phyloP scores from a whole-genome alignment of 1,140 invertebrate species.

The Babylonia areolata region DNA sequence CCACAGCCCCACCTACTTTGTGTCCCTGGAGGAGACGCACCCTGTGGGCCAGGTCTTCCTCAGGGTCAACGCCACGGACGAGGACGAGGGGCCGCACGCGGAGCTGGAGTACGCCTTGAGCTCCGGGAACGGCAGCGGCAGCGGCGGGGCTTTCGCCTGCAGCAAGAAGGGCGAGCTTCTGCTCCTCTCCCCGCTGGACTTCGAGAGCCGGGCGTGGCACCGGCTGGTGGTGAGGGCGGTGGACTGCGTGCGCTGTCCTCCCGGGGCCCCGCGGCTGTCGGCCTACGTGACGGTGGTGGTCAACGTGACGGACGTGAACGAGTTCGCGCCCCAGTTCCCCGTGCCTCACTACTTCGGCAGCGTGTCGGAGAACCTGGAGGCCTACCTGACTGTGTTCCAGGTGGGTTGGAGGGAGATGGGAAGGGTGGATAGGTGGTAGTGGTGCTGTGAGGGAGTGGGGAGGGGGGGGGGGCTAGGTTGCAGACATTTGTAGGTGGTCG shows the following conservation, averaged over 20 bases:
- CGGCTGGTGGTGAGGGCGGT: constrained; percentile 91
- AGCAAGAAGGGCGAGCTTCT: constrained; percentile 85
- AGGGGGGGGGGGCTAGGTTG: no score
- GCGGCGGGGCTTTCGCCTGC: constrained; percentile 86
- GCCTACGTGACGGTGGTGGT: constrained; percentile 90
- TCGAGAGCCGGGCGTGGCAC: constrained; percentile 85
- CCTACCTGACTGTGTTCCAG: constrained; percentile 87
- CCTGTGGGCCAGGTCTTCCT: constrained; percentile 82
- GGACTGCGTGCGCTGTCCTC: constrained; percentile 89
- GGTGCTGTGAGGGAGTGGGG: no score
- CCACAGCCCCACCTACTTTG: constrained; percentile 85
- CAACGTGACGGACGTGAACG: constrained; percentile 77
- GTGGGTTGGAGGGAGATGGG: background rate
- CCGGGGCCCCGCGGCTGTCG: constrained; percentile 88
- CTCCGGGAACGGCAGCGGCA: constrained; percentile 85
- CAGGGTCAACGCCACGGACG: constrained; percentile 63
- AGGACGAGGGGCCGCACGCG: constrained; percentile 83
- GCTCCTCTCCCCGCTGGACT: constrained; percentile 81
- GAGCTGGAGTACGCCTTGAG: constrained; percentile 93
- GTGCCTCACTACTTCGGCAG: constrained; percentile 78
- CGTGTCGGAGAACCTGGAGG: constrained; percentile 91
- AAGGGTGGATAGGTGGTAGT: no score
- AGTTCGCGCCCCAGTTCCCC: constrained; percentile 74
- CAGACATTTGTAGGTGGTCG: no score
- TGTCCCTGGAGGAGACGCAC: constrained; percentile 80